phyloP scores from a whole-genome alignment of 1,140 invertebrate genomes.

The Caenorhabditis remanei region DNA sequence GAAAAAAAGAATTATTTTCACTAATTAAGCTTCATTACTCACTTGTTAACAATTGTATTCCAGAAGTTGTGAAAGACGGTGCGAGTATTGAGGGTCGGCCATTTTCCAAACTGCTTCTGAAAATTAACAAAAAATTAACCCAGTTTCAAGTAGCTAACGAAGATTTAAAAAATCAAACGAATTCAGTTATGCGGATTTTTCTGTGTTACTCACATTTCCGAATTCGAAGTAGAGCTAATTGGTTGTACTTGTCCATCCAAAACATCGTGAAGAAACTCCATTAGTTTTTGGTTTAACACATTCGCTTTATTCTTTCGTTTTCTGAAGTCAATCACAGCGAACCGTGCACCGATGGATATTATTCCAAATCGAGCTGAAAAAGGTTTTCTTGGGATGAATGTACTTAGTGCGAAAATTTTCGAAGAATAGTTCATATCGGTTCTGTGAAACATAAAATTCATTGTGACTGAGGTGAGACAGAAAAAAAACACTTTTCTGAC shows the following conservation, averaged over 20 bases:
- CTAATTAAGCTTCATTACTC: not conserved
- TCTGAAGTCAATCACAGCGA: not conserved
- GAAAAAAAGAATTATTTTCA: too few relatives aligned
- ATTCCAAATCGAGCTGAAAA: constrained; percentile 47
- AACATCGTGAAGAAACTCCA: constrained; percentile 32
- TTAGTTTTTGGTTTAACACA: not conserved
- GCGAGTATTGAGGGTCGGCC: constrained; percentile 3
- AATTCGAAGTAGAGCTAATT: not conserved
- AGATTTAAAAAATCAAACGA: too few relatives aligned
- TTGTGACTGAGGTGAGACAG: too few relatives aligned
- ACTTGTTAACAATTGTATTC: constrained; percentile 27
- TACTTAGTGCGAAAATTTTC: not conserved
- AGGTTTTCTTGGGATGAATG: not conserved
- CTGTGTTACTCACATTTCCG: not conserved
- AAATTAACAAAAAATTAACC: not conserved
- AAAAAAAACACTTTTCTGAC: too few relatives aligned
- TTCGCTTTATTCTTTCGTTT: constrained; percentile 27
- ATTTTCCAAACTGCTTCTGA: constrained; percentile 29
- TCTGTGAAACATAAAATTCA: too few relatives aligned
- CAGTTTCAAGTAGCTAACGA: not conserved
- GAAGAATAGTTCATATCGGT: not conserved
- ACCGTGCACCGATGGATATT: constrained; percentile 2
- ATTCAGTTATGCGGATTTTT: too few relatives aligned
- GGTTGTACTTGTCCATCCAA: constrained; percentile 28
- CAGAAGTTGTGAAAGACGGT: not conserved